phyloP scores from a whole-genome alignment of 2,113 vertebrate species.

The Delphinapterus leucas region DNA sequence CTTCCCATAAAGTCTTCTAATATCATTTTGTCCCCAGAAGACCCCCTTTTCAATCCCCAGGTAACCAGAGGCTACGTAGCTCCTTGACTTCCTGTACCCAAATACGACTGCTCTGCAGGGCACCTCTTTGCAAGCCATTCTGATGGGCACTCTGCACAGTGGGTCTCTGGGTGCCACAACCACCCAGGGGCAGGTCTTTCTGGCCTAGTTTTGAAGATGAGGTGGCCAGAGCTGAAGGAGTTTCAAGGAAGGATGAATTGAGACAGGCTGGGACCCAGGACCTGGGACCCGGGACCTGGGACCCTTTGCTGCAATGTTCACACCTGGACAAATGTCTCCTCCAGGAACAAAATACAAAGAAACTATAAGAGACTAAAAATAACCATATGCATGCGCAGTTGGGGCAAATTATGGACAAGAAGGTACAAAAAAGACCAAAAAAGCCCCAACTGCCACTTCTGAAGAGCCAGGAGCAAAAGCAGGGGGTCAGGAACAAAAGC shows the following conservation, averaged over 20 bases:
- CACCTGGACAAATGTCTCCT: neutral
- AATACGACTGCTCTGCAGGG: neutral
- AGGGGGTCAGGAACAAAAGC: too few species aligned
- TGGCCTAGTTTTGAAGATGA: neutral
- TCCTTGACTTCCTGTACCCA: neutral
- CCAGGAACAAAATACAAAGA: neutral
- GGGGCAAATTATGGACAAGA: neutral
- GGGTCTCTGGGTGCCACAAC: neutral
- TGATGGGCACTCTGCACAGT: neutral
- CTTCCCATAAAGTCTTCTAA: neutral
- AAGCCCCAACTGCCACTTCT: neutral
- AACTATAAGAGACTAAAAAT: neutral
- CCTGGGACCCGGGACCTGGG: neutral
- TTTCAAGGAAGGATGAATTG: neutral
- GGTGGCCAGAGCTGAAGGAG: neutral
- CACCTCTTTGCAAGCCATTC: neutral
- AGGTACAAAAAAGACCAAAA: neutral
- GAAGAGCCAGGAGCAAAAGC: neutral
- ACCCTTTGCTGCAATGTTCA: neutral
- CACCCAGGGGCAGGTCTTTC: neutral
- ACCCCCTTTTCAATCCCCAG: neutral
- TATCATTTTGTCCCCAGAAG: neutral
- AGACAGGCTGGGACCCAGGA: neutral
- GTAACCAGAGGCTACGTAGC: neutral
- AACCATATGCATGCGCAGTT: neutral